These are phyloP conservation scores for Lordiphosa stackelbergi DNA, from an alignment of 1,140 invertebrate species.

Conservation along the genomic window DNA sequence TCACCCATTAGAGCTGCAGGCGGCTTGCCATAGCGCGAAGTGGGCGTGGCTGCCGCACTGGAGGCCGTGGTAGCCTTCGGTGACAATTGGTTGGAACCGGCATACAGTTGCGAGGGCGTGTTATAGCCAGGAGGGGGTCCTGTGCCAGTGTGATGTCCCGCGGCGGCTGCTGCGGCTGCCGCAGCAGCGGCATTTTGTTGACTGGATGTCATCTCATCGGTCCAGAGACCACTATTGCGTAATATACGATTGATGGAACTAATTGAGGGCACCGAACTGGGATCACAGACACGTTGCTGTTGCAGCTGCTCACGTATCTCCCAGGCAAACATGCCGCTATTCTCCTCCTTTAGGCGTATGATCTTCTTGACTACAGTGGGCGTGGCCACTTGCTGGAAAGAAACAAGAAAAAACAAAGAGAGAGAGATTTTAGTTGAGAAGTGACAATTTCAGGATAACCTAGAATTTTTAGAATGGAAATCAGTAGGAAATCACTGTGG, in stretches of 20 bases:
- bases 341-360: constrained; percentile 92
- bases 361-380: constrained; percentile 95
- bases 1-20: constrained; percentile 34
- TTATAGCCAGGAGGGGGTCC: constrained; percentile 30
- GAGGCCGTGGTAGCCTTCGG: constrained; percentile 4
- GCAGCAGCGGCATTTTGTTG: constrained; percentile 70
- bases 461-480: too few relatives aligned
- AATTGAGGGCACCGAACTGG: constrained; percentile 92
- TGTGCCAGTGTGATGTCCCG: constrained; percentile 40
- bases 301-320: constrained; percentile 93
- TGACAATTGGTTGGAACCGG: constrained; percentile 6
- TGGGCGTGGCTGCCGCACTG: constrained; percentile 11
- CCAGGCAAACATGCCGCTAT: constrained; percentile 95
- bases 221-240: constrained; percentile 88
- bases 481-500: too few relatives aligned
- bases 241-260: constrained; percentile 97
- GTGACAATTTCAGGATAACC: too few relatives aligned
- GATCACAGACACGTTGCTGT: constrained; percentile 90
- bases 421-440: constrained; percentile 2
- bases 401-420: constrained; percentile 31
- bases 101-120: constrained; percentile 32
- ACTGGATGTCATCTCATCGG: constrained; percentile 79
- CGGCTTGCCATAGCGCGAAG: constrained; percentile 28
- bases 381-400: constrained; percentile 92
- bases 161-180: constrained; percentile 51